Evolutionary conservation across 2,797 vertebrate species (phyloP), one percentile per base, ranked within the genome.

Genomic region (Danio tinwini): DNA sequence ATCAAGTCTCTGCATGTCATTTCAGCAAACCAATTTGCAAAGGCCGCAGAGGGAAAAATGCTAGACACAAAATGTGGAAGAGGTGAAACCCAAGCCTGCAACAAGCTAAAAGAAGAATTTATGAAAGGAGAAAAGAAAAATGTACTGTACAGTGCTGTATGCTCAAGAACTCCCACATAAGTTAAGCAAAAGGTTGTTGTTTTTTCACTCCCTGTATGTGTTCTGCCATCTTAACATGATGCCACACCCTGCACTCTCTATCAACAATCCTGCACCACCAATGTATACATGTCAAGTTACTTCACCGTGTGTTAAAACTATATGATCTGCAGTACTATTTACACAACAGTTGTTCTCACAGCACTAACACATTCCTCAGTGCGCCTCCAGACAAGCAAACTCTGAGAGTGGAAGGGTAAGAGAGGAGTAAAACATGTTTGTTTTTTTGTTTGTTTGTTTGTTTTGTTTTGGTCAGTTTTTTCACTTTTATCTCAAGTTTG

Each of bases 281-380:
- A 42, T n/a, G 49, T 16, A 74, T 45, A 13, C 37, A 55, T 78
- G 61, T 81, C 61, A 14, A 12, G 44, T 47, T 47, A 62, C 55
- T 81, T 67, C 17, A 76, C 55, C 5, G 14, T 53, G 44, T 52
- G 63, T 53, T 37, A 40, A 56, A 50, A 39, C 47, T 79, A 63
- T 62, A 49, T 62, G 80, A 80, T 82, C 21, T 13, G 42, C 37
- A 76, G 53, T 85, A 86, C 72, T 74, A 69, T 83, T 84, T 79
- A 55, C 76, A 52, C 76, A 45, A 63, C 78, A 56, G 61, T 81
- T 86, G 73, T 86, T 87, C 81, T 87, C 64, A 81, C 61, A 82
- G 42, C 62, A 86, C 76, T 83, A 79, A 86, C 86, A 88, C 86
- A 82, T 89, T 89, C 86, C 73, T 88, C 86, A 86, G 64, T 65